Conservation (phyloP, 1,140 invertebrate genomes). For the Amphibalanus amphitrite region DNA sequence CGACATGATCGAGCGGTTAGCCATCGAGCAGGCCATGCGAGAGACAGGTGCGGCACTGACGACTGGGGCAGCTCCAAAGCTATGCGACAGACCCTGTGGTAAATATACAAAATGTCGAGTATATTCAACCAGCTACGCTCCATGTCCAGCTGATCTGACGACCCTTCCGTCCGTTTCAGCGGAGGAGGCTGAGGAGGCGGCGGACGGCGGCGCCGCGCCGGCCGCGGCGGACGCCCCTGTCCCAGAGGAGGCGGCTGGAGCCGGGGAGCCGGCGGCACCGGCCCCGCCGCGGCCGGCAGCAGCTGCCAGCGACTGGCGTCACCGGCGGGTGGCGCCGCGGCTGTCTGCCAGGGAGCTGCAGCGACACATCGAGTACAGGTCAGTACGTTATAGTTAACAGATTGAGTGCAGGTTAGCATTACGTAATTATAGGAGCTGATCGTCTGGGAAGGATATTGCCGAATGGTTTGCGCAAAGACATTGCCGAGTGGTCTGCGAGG, state of each 20-base stretch:
- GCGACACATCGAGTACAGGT: background rate
- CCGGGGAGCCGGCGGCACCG: conserved; percentile 41
- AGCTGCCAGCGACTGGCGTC: conserved; percentile 21
- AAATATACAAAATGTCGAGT: no score
- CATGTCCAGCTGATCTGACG: no score
- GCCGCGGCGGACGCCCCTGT: conserved; percentile 53
- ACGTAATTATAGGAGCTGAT: no score
- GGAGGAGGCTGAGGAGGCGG: conserved; percentile 2
- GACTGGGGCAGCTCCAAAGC: no score
- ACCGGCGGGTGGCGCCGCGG: background rate
- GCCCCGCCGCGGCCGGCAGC: conserved; percentile 28
- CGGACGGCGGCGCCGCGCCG: conserved; percentile 58
- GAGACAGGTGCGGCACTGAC: conserved; percentile 15
- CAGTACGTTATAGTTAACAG: no score
- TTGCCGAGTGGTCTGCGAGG: no score
- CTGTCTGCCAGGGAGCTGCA: background rate
- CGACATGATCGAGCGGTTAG: conserved; percentile 49
- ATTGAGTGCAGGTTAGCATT: no score
- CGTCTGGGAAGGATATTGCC: no score
- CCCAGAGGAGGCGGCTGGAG: conserved; percentile 43
- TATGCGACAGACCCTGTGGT: no score
- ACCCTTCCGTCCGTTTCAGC: no score
- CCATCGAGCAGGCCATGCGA: conserved; percentile 28
- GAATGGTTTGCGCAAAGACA: no score
- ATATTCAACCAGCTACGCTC: no score